phyloP scores from a whole-genome alignment of 2,888 invertebrate species.

The Galeopsomyia nigrocyanea region DNA sequence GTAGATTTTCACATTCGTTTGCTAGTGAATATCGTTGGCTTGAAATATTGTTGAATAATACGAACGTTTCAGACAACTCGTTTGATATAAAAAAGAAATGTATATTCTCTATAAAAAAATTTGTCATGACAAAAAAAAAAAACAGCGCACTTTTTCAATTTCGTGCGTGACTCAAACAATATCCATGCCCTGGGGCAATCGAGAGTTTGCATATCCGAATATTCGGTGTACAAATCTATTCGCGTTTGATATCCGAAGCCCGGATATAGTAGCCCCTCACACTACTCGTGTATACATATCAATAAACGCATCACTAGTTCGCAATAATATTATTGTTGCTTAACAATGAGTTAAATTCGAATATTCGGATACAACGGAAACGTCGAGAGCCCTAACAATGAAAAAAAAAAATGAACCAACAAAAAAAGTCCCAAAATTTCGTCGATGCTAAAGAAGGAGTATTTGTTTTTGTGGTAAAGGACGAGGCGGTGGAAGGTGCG shows the following conservation, averaged over 20 bases:
- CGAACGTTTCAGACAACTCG: too few relatives aligned
- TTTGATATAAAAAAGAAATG: too few relatives aligned
- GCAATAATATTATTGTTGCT: constrained; percentile 2
- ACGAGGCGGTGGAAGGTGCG: constrained; percentile 94
- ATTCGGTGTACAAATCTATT: constrained; percentile 34
- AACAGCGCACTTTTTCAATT: constrained; percentile 34
- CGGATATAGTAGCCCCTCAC: constrained; percentile 6
- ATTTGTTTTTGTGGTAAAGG: constrained; percentile 70
- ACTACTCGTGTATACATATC: constrained; percentile 19
- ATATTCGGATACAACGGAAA: constrained; percentile 20
- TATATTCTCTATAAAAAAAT: too few relatives aligned
- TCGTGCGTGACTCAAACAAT: constrained; percentile 34
- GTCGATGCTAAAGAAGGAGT: constrained; percentile 44
- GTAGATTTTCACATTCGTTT: too few relatives aligned
- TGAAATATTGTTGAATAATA: too few relatives aligned
- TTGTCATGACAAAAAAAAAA: too few relatives aligned
- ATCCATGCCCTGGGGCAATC: constrained; percentile 29
- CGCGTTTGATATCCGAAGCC: constrained; percentile 17
- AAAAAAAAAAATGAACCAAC: constrained; percentile 1
- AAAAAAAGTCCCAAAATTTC: neutral
- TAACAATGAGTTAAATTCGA: too few relatives aligned
- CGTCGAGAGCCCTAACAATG: neutral
- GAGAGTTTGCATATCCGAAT: constrained; percentile 46
- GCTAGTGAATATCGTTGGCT: too few relatives aligned
- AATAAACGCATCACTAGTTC: neutral